phyloP scores from a whole-genome alignment of 2,888 invertebrate genomes.

The Anticlea derivata region DNA sequence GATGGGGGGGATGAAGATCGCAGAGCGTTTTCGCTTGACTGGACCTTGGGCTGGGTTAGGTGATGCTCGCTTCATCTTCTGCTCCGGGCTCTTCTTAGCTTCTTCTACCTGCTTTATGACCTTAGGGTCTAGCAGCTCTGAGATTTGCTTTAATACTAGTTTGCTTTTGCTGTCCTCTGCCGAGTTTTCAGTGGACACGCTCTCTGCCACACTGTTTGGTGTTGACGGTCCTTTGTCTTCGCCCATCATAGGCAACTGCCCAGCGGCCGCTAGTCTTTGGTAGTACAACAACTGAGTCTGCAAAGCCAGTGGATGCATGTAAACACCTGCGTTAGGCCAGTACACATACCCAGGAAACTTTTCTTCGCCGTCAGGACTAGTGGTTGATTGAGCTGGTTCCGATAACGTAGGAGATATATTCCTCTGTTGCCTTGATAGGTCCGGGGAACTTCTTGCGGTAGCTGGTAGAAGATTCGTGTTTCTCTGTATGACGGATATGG shows the following conservation, averaged over 20 bases:
- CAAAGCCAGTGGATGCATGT: conserved; percentile 89
- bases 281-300: conserved; percentile 90
- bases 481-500: conserved; percentile 76
- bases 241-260: conserved; percentile 68
- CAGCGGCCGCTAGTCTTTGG: conserved; percentile 87
- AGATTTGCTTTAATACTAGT: conserved; percentile 75
- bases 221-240: conserved; percentile 55
- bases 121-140: conserved; percentile 74
- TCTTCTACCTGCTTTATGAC: conserved; percentile 69
- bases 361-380: conserved; percentile 59
- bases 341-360: conserved; percentile 84
- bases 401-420: conserved; percentile 65
- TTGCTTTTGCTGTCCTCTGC: conserved; percentile 72
- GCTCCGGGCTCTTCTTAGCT: conserved; percentile 60
- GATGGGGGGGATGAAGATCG: conserved; percentile 93
- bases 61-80: conserved; percentile 74
- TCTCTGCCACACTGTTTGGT: conserved; percentile 61
- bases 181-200: conserved; percentile 54
- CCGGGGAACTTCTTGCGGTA: conserved; percentile 75
- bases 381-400: conserved; percentile 69
- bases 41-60: conserved; percentile 66
- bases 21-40: conserved; percentile 90
- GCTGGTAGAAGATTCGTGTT: conserved; percentile 65
- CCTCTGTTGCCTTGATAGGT: conserved; percentile 58
- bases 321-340: conserved; percentile 88